Conservation (phyloP, 2,113 vertebrate genomes). For the Vulpes lagopus region DNA sequence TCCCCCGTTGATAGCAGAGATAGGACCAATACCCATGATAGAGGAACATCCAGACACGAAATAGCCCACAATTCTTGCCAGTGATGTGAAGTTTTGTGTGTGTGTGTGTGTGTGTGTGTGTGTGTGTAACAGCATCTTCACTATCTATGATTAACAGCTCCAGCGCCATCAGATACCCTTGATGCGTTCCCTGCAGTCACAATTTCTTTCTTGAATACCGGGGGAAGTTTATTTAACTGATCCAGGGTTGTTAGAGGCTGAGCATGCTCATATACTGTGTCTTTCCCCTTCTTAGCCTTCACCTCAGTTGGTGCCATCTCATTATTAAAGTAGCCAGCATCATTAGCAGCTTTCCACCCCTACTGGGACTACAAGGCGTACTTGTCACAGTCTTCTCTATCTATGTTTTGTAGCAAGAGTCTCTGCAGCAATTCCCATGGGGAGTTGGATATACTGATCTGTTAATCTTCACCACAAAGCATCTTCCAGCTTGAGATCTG, state of each 20-base stretch:
- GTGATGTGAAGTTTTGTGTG: constrained; percentile 91
- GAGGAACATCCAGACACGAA: constrained; percentile 94
- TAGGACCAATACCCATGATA: constrained; percentile 98
- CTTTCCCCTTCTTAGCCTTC: constrained; percentile 94
- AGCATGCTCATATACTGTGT: constrained; percentile 94
- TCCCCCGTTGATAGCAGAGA: constrained; percentile 94
- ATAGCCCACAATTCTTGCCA: constrained; percentile 96
- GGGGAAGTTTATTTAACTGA: constrained; percentile 92
- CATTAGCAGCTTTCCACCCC: constrained; percentile 86
- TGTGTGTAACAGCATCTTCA: constrained; percentile 92
- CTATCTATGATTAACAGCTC: constrained; percentile 93
- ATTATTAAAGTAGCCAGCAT: constrained; percentile 91
- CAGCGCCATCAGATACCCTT: constrained; percentile 96
- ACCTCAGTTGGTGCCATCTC: constrained; percentile 97
- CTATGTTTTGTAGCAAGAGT: too few species aligned
- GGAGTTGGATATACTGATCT: too few species aligned
- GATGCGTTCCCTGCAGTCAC: constrained; percentile 98
- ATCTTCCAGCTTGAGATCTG: too few species aligned
- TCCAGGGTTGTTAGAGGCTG: constrained; percentile 95
- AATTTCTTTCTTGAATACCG: constrained; percentile 96
- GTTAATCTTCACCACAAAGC: too few species aligned
- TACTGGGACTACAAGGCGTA: too few species aligned
- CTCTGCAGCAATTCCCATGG: too few species aligned
- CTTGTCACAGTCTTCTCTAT: too few species aligned
- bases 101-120: constrained; percentile 84